phyloP scores from a whole-genome alignment of 2,888 invertebrate species.

The Synanthedon myopaeformis region DNA sequence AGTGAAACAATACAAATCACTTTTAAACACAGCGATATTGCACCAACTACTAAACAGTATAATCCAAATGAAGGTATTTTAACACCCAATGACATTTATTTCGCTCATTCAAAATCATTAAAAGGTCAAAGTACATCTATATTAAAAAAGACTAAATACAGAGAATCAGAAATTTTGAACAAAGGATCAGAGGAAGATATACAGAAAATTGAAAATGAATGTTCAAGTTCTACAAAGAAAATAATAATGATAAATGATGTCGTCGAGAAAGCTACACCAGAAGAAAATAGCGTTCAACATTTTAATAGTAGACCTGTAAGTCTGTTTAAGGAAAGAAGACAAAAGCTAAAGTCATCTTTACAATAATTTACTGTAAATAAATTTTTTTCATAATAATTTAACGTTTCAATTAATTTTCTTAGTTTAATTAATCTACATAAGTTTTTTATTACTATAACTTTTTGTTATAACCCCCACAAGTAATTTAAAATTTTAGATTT shows the following conservation, averaged over 20 bases:
- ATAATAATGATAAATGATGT: conserved; percentile 46
- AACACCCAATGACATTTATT: conserved; percentile 59
- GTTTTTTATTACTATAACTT: background rate
- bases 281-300: conserved; percentile 16
- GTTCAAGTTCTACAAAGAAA: conserved; percentile 8
- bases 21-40: conserved; percentile 41
- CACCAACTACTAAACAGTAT: conserved; percentile 25
- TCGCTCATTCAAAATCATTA: conserved; percentile 31
- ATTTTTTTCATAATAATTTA: background rate
- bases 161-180: background rate
- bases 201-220: background rate
- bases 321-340: conserved; percentile 50
- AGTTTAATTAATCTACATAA: background rate
- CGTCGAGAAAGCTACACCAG: conserved; percentile 27
- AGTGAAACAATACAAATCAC: conserved; percentile 42
- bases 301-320: conserved; percentile 37
- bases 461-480: too few relatives aligned
- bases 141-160: conserved; percentile 48
- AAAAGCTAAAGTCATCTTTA: conserved; percentile 14
- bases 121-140: conserved; percentile 38
- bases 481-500: too few relatives aligned
- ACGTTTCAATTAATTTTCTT: background rate
- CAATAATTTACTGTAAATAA: background rate
- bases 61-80: conserved; percentile 33
- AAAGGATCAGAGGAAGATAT: background rate